These are phyloP conservation scores for Hydrolagus colliei DNA, from an alignment of 2,797 vertebrate species.

Conservation along the genomic window DNA sequence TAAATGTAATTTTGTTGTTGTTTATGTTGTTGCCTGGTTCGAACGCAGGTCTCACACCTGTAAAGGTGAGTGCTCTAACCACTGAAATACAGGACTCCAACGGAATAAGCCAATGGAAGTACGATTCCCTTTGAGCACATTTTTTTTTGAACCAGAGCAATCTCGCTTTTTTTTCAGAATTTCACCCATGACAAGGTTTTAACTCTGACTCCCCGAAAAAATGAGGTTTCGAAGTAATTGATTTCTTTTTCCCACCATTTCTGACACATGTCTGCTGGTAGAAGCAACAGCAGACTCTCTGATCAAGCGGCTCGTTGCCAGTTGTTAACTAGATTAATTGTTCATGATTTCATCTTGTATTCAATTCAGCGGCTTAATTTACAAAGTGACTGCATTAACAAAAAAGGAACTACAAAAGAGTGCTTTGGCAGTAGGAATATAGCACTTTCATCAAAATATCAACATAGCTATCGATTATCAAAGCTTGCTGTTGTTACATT, in stretches of 20 bases:
- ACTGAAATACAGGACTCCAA: no score
- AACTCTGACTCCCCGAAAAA: neutral
- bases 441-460: neutral
- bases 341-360: neutral
- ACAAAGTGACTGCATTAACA: neutral
- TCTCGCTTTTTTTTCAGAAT: neutral
- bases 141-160: neutral
- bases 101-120: no score
- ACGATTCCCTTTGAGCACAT: no score
- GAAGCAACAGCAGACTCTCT: neutral
- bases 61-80: no score
- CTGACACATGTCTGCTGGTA: neutral
- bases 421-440: neutral
- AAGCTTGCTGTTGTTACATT: no score
- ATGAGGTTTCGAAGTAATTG: neutral
- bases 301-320: neutral
- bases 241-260: neutral
- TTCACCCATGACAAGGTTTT: neutral
- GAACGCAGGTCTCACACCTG: no score
- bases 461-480: no score
- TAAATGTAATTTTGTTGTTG: no score
- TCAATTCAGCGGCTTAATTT: neutral
- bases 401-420: neutral
- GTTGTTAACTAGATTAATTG: neutral
- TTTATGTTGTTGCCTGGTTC: no score